Evolutionary conservation across 92 coral and sea anemone genomes (phyloP), one percentile per base, ranked within the genome.

Genomic region (Desmophyllum pertusum): DNA sequence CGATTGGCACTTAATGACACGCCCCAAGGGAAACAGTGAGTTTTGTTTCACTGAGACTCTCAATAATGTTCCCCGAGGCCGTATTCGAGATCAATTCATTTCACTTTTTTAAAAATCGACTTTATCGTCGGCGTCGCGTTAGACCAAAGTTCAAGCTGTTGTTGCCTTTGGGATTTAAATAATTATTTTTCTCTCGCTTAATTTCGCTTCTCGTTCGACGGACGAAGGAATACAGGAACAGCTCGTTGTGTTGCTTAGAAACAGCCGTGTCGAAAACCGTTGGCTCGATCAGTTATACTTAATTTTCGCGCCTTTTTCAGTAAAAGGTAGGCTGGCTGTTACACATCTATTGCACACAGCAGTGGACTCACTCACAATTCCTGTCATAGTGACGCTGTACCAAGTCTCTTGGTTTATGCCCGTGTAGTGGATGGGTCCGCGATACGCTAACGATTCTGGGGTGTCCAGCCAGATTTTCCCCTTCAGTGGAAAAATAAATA

Each of bases 311-410:
- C 75, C 35, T 29, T 21, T n/a, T 37, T 70, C 18, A 10, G 38
- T 31, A 3, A 69, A 48, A 13, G 53, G 13, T 48, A 14, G 21
- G 53, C 2, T 14, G n/a, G n/a, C n/a, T n/a, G n/a, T n/a, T n/a
- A n/a, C n/a, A n/a, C n/a, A n/a, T n/a, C n/a, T n/a, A 5, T 11
- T 0, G 18, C 10, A 30, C 57, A 73, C 30, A 73, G 7, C 18
- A 39, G 6, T 48, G 51, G 29, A 74, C 67, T 76, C 75, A 91
- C 98, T 91, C 85, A 95, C 98, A 81, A 95, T 90, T 80, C 98
- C 98, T 40, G 93, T 89, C 97, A 93, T 91, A 8, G 96, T 76
- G 4, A 95, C 97, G 70, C 93, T 95, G 91, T 95, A 95, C 98
- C 98, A 95, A 10, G 97, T 95, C 73, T 93, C 95, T 30, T 93